Evolutionary conservation across 2,888 invertebrate genomes (phyloP).

Genomic region (Drosophila helvetica): DNA sequence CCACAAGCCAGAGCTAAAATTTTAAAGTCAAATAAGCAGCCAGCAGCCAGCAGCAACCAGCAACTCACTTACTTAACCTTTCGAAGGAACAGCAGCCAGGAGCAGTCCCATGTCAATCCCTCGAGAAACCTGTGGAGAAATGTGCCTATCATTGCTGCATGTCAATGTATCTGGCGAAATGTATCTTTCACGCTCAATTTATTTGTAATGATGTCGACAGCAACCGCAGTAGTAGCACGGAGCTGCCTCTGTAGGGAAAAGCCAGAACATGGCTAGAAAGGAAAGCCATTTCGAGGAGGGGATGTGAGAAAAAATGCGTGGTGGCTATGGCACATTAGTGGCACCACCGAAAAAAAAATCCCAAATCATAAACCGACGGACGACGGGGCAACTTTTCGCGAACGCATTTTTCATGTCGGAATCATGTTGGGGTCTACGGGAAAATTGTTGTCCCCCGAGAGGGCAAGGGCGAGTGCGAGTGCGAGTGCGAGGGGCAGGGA

Average conservation of each 20-base stretch:
- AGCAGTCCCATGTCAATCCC: slow-evolving; percentile 5
- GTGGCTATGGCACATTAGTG: slow-evolving; percentile 71
- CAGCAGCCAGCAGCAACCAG: background rate
- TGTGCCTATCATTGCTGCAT: slow-evolving; percentile 61
- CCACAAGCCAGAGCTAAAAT: slow-evolving; percentile 19
- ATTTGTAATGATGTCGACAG: slow-evolving; percentile 76
- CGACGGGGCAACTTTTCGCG: slow-evolving; percentile 64
- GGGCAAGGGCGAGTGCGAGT: slow-evolving; percentile 26
- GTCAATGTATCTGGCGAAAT: slow-evolving; percentile 58
- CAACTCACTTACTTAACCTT: background rate
- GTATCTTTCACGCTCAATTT: slow-evolving; percentile 79
- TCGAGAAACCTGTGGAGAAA: slow-evolving; percentile 19
- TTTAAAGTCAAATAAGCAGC: slow-evolving; percentile 42
- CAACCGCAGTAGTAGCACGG: slow-evolving; percentile 47
- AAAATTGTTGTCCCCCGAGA: slow-evolving; percentile 70
- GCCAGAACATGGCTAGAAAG: slow-evolving; percentile 29
- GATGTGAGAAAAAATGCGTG: slow-evolving; percentile 10
- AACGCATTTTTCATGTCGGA: slow-evolving; percentile 78
- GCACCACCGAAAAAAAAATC: slow-evolving; percentile 55
- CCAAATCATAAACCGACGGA: slow-evolving; percentile 71
- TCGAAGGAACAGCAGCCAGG: background rate
- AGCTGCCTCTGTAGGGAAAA: slow-evolving; percentile 25
- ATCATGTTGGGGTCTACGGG: slow-evolving; percentile 64
- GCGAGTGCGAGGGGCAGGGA: background rate
- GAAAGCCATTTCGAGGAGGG: slow-evolving; percentile 8